These are phyloP conservation scores for Phalera bucephala DNA, from an alignment of 2,888 invertebrate species.

Conservation along the genomic window DNA sequence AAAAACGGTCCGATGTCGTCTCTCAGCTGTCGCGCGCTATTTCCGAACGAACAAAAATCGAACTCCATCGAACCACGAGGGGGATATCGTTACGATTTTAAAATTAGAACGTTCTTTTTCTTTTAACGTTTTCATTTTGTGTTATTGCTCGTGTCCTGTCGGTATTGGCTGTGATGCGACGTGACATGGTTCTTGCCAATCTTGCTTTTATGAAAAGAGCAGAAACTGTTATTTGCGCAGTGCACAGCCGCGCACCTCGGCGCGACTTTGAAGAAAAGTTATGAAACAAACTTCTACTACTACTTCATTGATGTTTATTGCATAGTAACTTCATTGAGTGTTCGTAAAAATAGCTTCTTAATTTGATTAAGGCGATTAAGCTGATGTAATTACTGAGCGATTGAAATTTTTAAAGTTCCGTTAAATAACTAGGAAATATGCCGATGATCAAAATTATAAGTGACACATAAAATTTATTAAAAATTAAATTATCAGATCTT, in stretches of 20 bases:
- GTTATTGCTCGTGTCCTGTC: slow-evolving; percentile 43
- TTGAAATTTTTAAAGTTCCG: too few species aligned
- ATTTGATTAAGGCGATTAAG: neutral
- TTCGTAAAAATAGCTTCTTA: neutral
- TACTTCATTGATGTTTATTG: slow-evolving; percentile 19
- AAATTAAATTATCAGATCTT: too few species aligned
- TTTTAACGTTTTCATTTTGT: slow-evolving; percentile 38
- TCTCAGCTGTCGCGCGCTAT: slow-evolving; percentile 81
- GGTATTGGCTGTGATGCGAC: slow-evolving; percentile 37
- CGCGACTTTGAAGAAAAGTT: slow-evolving; percentile 11
- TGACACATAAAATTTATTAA: too few species aligned
- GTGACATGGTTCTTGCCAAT: slow-evolving; percentile 31
- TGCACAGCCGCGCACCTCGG: slow-evolving; percentile 6
- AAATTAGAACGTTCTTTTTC: slow-evolving; percentile 63
- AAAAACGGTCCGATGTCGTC: slow-evolving; percentile 75
- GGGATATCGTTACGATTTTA: slow-evolving; percentile 64
- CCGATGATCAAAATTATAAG: too few species aligned
- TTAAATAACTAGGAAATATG: too few species aligned
- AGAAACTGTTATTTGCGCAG: slow-evolving; percentile 20
- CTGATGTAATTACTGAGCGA: neutral
- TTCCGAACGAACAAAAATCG: slow-evolving; percentile 78
- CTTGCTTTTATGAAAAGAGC: slow-evolving; percentile 32
- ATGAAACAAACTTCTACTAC: neutral
- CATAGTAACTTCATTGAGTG: neutral
- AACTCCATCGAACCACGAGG: slow-evolving; percentile 72